These are phyloP conservation scores for Heteromurus nitidus DNA, from an alignment of 2,888 invertebrate species.

Conservation along the genomic window DNA sequence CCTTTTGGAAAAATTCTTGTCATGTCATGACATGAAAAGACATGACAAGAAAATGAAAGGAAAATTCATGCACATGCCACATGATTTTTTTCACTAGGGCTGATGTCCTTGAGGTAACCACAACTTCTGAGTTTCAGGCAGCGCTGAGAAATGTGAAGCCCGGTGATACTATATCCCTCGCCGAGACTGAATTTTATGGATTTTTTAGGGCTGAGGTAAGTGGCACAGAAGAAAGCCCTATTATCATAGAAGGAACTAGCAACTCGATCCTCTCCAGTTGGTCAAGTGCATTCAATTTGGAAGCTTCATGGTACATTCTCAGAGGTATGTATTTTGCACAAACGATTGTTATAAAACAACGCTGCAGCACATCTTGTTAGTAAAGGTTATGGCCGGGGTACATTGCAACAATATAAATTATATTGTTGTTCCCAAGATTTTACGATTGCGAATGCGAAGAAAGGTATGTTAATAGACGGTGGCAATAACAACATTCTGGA, in stretches of 20 bases:
- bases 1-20: background rate
- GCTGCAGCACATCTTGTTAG: too few species aligned
- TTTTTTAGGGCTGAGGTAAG: conserved; percentile 56
- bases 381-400: too few species aligned
- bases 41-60: too few species aligned
- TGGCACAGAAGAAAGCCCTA: conserved; percentile 56
- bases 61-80: too few species aligned
- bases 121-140: conserved; percentile 52
- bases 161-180: conserved; percentile 62
- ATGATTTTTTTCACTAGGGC: background rate
- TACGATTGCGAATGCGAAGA: conserved; percentile 61
- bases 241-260: conserved; percentile 53
- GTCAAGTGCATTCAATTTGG: conserved; percentile 66
- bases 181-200: conserved; percentile 62
- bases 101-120: conserved; percentile 25
- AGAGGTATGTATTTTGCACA: conserved; percentile 23
- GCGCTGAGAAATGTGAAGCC: conserved; percentile 58
- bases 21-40: background rate
- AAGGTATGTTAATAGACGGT: conserved; percentile 66
- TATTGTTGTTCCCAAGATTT: conserved; percentile 29
- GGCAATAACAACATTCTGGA: conserved; percentile 65
- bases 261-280: conserved; percentile 61
- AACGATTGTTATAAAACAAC: background rate
- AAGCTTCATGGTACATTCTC: conserved; percentile 60
- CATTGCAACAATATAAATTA: background rate